Base-by-base conservation (phyloP, 2,797 vertebrate genomes). In the Catharus ustulatus region DNA sequence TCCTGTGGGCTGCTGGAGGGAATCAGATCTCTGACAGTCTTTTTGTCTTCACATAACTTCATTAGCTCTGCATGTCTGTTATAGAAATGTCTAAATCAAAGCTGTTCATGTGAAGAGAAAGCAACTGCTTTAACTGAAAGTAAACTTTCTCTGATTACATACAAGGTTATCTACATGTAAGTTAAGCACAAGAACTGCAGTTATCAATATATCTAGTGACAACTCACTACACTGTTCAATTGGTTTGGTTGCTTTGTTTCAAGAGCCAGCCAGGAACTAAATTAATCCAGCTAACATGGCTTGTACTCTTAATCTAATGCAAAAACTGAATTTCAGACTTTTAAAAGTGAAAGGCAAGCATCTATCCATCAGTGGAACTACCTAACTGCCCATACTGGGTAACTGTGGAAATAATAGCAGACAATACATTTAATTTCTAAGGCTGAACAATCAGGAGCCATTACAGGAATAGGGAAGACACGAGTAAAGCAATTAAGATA, bases 391-490 rank as follows among this genome's bases (percentile, higher is more conserved):
- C 61, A 30, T 55, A 74, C 45, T 80, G 61, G 38, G 45, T 85
- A 63, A 83, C 72, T 69, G 42, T 63, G 78, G 52, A 87, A 84
- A 64, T 85, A 81, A 67, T 21, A 88, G 58, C 81, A 94, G 59
- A 67, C 20, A 43, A 75, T 83, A 69, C 54, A 90, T 82, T 94
- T 94, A 49, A 80, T 85, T 82, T 93, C 49, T 59, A 90, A 84
- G 49, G 59, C 66, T 82, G 54, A 93, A 94, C 22, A 22, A 90
- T 79, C 89, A 80, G 80, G 73, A 91, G 78, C 66, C n/a, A 63
- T 84, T 95, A 84, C 74, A 94, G 85, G 68, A 91, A 96, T 92
- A 76, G 75, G 84, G 87, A 95, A 95, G 86, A 95, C 86, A 93
- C 1, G 0, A 92, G 55, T 90, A 84, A 90, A 93, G 79, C 87